Evolutionary conservation across 2,888 invertebrate genomes (phyloP).

Genomic region (Sesamia inferens): DNA sequence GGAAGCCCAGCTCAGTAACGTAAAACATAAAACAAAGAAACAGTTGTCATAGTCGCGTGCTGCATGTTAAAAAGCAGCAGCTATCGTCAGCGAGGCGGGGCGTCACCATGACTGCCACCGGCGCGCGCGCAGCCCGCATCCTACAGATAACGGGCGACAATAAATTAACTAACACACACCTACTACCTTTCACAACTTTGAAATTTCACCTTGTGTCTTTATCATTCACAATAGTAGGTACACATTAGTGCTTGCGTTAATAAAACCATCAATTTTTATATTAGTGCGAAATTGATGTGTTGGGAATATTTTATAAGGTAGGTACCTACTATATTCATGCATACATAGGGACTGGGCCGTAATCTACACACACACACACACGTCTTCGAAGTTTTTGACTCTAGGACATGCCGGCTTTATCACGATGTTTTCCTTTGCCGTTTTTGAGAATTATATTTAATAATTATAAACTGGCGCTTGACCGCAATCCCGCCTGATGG

Average conservation of each 20-base stretch:
- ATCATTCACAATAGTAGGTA: conserved; percentile 63
- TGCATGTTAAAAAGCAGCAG: conserved; percentile 78
- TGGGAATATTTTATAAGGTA: neutral
- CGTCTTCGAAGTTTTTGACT: too few species aligned
- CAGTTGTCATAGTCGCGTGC: conserved; percentile 83
- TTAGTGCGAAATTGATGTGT: conserved; percentile 19
- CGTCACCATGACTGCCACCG: conserved; percentile 74
- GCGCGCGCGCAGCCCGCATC: conserved; percentile 87
- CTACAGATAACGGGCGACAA: conserved; percentile 84
- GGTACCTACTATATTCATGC: too few species aligned
- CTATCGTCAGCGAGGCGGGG: conserved; percentile 55
- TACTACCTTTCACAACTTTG: conserved; percentile 85
- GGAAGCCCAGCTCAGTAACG: neutral
- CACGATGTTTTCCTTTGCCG: too few species aligned
- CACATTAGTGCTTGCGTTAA: conserved; percentile 48
- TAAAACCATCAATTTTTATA: conserved; percentile 43
- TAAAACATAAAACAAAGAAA: conserved; percentile 59
- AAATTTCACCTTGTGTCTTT: conserved; percentile 86
- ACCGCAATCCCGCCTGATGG: too few species aligned
- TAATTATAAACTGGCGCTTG: too few species aligned
- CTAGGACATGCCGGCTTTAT: too few species aligned
- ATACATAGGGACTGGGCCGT: too few species aligned
- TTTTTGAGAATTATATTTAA: too few species aligned
- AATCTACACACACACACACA: too few species aligned
- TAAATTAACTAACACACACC: conserved; percentile 83